These are phyloP conservation scores for Leptodactylus fallax DNA, from an alignment of 2,797 vertebrate genomes.

Conservation along the genomic window DNA sequence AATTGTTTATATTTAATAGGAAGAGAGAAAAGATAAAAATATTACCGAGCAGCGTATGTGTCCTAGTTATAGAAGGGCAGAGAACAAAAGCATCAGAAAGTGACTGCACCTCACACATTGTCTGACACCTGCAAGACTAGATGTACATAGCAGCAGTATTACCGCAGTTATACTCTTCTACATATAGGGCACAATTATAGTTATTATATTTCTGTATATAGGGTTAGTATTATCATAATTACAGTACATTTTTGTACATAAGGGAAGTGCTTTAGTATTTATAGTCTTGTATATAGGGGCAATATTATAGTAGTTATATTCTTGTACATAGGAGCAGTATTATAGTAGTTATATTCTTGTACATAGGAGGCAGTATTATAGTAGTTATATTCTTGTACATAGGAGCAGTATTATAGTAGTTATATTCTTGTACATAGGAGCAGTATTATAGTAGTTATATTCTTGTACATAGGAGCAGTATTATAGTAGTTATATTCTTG, in stretches of 20 bases:
- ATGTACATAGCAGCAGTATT: neutral
- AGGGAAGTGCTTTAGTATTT: no score
- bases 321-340: neutral
- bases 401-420: neutral
- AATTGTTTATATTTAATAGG: neutral
- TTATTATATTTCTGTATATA: neutral
- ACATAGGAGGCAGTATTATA: no score
- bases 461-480: neutral
- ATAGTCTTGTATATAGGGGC: no score
- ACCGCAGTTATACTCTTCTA: neutral
- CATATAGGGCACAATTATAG: neutral
- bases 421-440: conserved; percentile 8
- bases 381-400: conserved; percentile 7
- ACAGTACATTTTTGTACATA: neutral
- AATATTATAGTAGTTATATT: neutral
- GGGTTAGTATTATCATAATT: neutral
- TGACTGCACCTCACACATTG: neutral
- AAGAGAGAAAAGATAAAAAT: neutral
- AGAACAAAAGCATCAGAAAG: neutral
- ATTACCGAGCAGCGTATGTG: neutral
- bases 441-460: neutral
- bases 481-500: conserved; percentile 6
- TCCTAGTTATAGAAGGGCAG: neutral
- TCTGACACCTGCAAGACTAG: neutral
- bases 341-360: neutral